Evolutionary conservation across 2,888 invertebrate species (phyloP).

Genomic region (Onchidella celtica): DNA sequence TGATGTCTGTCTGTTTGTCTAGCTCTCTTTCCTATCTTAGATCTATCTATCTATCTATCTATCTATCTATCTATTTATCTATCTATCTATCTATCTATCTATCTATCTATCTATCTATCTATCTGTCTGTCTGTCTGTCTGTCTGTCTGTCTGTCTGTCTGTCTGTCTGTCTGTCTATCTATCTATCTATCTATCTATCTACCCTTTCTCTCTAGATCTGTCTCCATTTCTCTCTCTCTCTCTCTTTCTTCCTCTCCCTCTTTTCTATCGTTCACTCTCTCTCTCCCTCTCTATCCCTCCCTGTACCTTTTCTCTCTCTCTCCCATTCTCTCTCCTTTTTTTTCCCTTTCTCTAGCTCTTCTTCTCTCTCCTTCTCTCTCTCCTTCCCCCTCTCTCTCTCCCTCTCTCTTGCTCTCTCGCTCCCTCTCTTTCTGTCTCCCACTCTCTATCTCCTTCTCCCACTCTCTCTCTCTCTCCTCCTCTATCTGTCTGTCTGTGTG

Average conservation of each 20-base stretch:
- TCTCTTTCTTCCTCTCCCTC: neutral
- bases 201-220: conserved; percentile 13
- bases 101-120: neutral
- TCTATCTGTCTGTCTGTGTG: conserved; percentile 14
- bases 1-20: too few relatives aligned
- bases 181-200: neutral
- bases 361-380: neutral
- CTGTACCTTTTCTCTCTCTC: neutral
- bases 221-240: conserved; percentile 38
- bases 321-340: neutral
- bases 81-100: conserved; percentile 26
- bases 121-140: neutral
- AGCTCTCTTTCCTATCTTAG: too few relatives aligned
- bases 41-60: conserved; percentile 2
- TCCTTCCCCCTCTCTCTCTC: neutral
- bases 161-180: neutral
- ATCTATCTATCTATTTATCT: conserved; percentile 30
- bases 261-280: conserved; percentile 9
- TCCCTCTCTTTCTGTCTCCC: too few relatives aligned
- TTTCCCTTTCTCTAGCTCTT: too few relatives aligned
- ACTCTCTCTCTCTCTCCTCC: too few relatives aligned
- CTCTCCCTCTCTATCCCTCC: neutral
- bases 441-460: too few relatives aligned
- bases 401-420: too few relatives aligned
- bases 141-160: neutral